phyloP scores from a whole-genome alignment of 2,797 vertebrate species.

The Acanthis flammea region DNA sequence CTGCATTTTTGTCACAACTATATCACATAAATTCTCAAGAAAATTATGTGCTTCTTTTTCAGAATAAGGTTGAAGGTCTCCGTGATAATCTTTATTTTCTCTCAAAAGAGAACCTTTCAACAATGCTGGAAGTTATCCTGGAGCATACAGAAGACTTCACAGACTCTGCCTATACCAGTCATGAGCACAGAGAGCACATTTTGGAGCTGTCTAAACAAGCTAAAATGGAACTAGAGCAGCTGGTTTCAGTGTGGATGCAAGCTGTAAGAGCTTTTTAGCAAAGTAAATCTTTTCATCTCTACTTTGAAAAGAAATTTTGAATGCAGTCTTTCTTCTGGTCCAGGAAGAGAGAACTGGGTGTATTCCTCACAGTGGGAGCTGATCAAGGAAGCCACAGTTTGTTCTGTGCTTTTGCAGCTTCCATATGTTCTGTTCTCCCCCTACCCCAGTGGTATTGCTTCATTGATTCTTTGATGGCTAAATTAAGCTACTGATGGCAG shows the following conservation, averaged over 20 bases:
- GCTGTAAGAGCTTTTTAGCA: conserved; percentile 82
- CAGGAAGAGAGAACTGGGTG: background rate
- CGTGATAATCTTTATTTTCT: conserved; percentile 86
- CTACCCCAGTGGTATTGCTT: background rate
- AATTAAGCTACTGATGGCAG: background rate
- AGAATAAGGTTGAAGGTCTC: conserved; percentile 90
- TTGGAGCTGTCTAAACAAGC: conserved; percentile 87
- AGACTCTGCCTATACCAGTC: conserved; percentile 95
- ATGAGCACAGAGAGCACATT: conserved; percentile 93
- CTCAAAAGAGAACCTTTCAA: conserved; percentile 83
- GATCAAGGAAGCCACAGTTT: background rate
- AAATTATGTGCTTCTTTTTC: conserved; percentile 5
- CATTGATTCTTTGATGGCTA: background rate
- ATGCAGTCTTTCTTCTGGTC: background rate
- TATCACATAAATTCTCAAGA: background rate
- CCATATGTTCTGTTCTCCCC: background rate
- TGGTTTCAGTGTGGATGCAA: conserved; percentile 87
- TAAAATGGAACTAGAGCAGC: conserved; percentile 88
- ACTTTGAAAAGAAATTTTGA: conserved; percentile 24
- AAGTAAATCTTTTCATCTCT: conserved; percentile 66
- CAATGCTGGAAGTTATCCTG: conserved; percentile 86
- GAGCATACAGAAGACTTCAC: conserved; percentile 97
- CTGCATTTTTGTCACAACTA: background rate
- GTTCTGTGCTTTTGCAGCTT: background rate
- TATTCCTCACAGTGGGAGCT: background rate